Percentiles rank a stretch among this genome's conserved stretches.
Evolutionary conservation across 2,797 vertebrate species (phyloP).

Genomic region (Gallinago nigripennis): DNA sequence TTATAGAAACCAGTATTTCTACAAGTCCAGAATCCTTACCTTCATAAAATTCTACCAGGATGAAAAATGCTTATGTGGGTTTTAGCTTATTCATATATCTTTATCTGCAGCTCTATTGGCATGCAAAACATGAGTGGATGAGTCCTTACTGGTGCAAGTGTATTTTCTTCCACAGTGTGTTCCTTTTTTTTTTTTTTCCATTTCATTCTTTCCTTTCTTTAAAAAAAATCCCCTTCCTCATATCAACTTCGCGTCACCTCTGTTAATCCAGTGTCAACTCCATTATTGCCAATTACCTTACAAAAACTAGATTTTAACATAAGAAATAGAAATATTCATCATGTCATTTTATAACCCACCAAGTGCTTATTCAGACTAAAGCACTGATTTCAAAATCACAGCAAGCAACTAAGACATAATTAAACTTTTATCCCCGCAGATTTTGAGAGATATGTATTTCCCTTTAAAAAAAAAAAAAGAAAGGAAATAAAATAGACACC

Average conservation of each 20-base stretch:
- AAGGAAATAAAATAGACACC: conserved; percentile 17
- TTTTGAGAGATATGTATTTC: conserved; percentile 34
- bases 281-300: conserved; percentile 73
- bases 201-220: conserved; percentile 40
- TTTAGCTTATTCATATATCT: neutral
- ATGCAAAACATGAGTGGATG: conserved; percentile 3
- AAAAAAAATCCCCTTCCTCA: conserved; percentile 18
- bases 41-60: neutral
- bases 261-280: conserved; percentile 72
- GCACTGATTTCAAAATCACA: conserved; percentile 77
- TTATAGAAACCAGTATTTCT: neutral
- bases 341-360: conserved; percentile 67
- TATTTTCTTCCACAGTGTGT: conserved; percentile 10
- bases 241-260: conserved; percentile 63
- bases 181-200: neutral
- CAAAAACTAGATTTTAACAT: conserved; percentile 67
- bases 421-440: conserved; percentile 76
- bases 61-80: neutral
- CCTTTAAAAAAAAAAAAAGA: neutral
- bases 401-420: conserved; percentile 77
- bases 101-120: neutral
- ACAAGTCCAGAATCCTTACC: neutral
- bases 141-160: conserved; percentile 30
- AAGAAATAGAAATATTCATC: conserved; percentile 70
- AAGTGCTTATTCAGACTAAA: conserved; percentile 74